Evolutionary conservation across 2,888 invertebrate genomes (phyloP).

Genomic region (Nomada ferruginata): DNA sequence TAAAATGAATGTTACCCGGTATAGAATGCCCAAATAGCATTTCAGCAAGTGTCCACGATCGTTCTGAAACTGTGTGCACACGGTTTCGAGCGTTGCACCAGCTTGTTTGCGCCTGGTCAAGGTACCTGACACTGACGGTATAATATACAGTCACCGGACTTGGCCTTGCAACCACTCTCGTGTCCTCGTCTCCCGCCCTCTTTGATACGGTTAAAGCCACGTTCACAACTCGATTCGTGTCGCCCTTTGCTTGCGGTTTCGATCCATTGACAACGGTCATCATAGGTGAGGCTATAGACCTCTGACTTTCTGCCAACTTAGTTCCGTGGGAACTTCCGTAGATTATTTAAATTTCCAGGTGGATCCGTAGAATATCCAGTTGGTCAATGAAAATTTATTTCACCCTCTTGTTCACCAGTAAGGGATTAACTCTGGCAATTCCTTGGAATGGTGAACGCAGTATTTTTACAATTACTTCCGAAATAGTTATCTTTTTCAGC

Average conservation of each 20-base stretch:
- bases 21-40: not conserved
- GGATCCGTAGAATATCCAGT: not conserved
- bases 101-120: slow-evolving; percentile 76
- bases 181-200: slow-evolving; percentile 60
- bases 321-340: not conserved
- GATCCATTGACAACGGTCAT: not conserved
- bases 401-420: no score
- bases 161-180: slow-evolving; percentile 70
- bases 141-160: slow-evolving; percentile 53
- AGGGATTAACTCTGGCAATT: no score
- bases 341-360: not conserved
- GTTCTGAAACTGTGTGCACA: slow-evolving; percentile 7
- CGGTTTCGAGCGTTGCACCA: slow-evolving; percentile 75
- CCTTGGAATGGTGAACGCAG: no score
- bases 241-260: not conserved
- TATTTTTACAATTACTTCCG: no score
- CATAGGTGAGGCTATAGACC: not conserved
- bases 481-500: no score
- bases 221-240: slow-evolving; percentile 43
- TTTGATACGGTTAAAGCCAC: slow-evolving; percentile 56
- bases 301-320: not conserved
- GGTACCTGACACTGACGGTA: slow-evolving; percentile 72
- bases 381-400: no score
- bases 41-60: not conserved
- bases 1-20: not conserved